Conservation (phyloP, 2,113 vertebrate species). For the Cervus canadensis region DNA sequence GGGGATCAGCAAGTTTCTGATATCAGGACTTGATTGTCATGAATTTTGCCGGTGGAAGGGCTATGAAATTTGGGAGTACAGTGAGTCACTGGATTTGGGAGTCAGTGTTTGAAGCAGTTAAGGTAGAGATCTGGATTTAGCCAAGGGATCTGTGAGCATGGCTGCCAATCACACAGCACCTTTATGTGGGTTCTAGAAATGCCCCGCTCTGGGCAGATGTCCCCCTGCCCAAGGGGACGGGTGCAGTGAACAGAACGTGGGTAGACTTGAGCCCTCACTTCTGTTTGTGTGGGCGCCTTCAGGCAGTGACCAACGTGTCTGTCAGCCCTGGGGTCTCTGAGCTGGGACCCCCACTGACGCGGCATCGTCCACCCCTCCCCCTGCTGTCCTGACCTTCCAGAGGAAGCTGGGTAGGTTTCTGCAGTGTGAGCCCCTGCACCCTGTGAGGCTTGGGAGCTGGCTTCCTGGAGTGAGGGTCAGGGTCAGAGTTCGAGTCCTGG, state of each 20-base stretch:
- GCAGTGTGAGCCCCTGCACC: slow-evolving; percentile 53
- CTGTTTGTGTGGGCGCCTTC: not conserved
- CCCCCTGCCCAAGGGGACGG: not conserved
- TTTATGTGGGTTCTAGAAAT: not conserved
- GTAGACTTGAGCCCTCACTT: not conserved
- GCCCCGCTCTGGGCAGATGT: not conserved
- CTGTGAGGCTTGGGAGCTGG: slow-evolving; percentile 68
- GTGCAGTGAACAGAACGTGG: rapidly evolving
- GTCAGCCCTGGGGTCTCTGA: not conserved
- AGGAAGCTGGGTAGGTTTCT: slow-evolving; percentile 26
- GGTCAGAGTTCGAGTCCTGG: slow-evolving; percentile 84
- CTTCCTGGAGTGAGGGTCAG: slow-evolving; percentile 79
- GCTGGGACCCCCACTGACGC: not conserved
- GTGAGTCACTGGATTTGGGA: not conserved
- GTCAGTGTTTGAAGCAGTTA: not conserved
- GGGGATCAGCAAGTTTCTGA: not conserved
- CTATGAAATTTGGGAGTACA: not conserved
- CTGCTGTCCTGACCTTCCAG: not conserved
- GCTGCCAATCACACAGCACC: not conserved
- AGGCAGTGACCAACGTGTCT: not conserved
- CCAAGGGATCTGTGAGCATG: not conserved
- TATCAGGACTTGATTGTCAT: not conserved
- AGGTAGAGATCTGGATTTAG: not conserved
- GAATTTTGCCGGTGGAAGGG: not conserved
- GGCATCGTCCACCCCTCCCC: not conserved